A percentile compares a stretch with the other conserved stretches of the same genome.
phyloP scores from a whole-genome alignment of 2,888 invertebrate genomes.

The Zele albiditarsus region DNA sequence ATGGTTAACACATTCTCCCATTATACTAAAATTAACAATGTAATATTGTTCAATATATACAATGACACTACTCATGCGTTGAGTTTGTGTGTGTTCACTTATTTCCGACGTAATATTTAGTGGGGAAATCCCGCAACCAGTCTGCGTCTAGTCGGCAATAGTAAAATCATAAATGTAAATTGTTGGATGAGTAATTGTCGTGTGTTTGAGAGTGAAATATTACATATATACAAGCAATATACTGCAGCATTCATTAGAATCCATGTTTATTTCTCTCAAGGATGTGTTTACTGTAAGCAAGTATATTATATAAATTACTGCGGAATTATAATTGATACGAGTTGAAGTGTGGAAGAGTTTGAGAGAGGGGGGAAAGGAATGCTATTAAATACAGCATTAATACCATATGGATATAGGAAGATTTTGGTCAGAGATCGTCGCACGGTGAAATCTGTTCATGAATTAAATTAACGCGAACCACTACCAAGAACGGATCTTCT shows the following conservation, averaged over 20 bases:
- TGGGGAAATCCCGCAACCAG: neutral
- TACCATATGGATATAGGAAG: constrained; percentile 12
- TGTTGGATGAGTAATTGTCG: neutral
- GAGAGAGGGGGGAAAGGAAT: neutral
- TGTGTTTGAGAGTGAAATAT: neutral
- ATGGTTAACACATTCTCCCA: neutral
- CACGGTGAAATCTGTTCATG: neutral
- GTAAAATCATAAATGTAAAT: neutral
- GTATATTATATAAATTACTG: neutral
- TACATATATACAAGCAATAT: neutral
- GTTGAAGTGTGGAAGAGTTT: neutral
- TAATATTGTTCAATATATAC: neutral
- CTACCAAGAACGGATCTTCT: constrained; percentile 12
- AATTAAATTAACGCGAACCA: constrained; percentile 41
- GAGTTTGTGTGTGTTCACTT: neutral
- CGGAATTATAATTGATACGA: neutral
- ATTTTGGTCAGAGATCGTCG: constrained; percentile 17
- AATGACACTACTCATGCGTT: neutral
- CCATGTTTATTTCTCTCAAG: neutral
- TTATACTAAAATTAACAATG: neutral
- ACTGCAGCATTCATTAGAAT: neutral
- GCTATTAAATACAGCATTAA: neutral
- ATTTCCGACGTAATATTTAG: neutral
- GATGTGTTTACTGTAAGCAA: neutral
- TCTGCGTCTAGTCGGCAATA: neutral